Conservation (phyloP, 2,797 vertebrate genomes). For the Acipenser ruthenus region DNA sequence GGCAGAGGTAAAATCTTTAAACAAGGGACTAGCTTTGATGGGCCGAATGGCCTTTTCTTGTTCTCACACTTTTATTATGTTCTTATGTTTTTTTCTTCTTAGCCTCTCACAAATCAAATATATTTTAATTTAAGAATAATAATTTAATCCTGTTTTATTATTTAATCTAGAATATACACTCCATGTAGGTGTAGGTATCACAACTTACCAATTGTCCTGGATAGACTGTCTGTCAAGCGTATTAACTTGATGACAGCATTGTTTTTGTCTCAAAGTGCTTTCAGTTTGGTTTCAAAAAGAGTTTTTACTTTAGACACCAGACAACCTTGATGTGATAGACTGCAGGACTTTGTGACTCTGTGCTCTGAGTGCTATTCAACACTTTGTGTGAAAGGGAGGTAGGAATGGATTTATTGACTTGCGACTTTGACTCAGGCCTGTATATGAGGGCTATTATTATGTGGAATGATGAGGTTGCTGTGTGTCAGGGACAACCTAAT, state of each 20-base stretch:
- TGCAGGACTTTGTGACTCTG: constrained; percentile 73
- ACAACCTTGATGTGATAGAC: constrained; percentile 88
- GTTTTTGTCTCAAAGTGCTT: constrained; percentile 15
- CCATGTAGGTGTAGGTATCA: no score
- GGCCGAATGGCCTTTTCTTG: no score
- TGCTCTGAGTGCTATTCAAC: constrained; percentile 70
- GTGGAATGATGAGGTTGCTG: constrained; percentile 83
- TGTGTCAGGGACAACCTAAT: constrained; percentile 85
- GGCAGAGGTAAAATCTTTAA: no score
- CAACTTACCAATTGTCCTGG: no score
- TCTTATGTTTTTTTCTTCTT: no score
- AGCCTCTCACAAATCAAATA: no score
- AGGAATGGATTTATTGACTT: constrained; percentile 91
- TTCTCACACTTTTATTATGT: no score
- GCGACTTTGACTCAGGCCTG: constrained; percentile 71
- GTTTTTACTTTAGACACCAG: constrained; percentile 56
- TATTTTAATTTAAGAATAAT: no score
- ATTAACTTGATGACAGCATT: background rate
- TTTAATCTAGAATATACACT: no score
- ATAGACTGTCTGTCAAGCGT: no score
- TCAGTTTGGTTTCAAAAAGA: constrained; percentile 31
- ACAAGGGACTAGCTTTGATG: no score
- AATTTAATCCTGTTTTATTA: no score
- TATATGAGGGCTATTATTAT: constrained; percentile 84
- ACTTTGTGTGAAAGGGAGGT: constrained; percentile 65